Base-by-base conservation (phyloP, 1,140 invertebrate genomes). In the Drosophila punjabiensis region DNA sequence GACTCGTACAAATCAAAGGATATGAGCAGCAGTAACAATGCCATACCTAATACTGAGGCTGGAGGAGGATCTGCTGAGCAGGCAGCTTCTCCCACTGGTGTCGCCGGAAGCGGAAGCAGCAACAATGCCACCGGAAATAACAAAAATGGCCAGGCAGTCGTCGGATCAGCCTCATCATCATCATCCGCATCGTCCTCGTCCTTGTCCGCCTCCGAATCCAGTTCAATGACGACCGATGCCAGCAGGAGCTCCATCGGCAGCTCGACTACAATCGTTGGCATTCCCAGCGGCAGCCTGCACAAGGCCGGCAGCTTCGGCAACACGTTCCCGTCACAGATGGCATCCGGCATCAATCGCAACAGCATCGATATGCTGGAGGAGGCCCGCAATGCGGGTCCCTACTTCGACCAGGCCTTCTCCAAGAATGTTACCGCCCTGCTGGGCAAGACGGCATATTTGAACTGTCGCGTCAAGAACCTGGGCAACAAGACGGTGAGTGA, bases 401-500 rank as follows among this genome's bases (percentile, higher is more conserved):
- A 93, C 48, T 93, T 93, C 50, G 92, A 93, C 73, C 93, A 90
- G 77, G 81, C 73, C 32, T 85, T 91, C 33, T 93, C 92, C 37
- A 93, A 93, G 76, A 93, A 93, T 68, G 96, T 98, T 59, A 98
- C 97, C 14, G 96, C 97, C 0, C 94, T 97, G 24, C 94, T 97
- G 39, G 97, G 97, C 62, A 97, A 97, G 90, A 97, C 96, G 24
- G 97, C 97, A 18, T 97, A 97, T 82, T 95, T 98, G 77, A 97
- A 96, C 85, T 98, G 97, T 92, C 94, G 96, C 68, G 96, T 98
- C 43, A 97, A 97, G 94, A 97, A 97, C 93, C 94, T 98, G 73
- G 96, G 96, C 63, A 97, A 98, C 93, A 96, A 97, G 94, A 97
- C 97, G 93, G 97, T 98, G 93, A 95, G 96, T 95, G 5, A 10